phyloP scores from a whole-genome alignment of 1,140 invertebrate species.

The Drosophila lacteicornis region DNA sequence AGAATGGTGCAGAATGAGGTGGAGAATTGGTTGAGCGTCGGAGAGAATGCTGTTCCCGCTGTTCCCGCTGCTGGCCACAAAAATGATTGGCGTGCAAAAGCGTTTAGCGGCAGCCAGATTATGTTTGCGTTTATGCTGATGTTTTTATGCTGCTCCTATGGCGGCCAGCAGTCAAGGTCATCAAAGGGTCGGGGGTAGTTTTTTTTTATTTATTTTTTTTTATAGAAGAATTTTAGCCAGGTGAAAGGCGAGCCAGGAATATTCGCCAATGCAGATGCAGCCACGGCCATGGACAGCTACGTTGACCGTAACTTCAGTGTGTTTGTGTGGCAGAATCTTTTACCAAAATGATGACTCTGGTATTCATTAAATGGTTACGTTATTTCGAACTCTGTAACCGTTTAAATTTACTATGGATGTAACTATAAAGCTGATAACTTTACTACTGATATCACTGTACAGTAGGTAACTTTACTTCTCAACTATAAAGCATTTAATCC shows the following conservation, averaged over 20 bases:
- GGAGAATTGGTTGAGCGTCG: neutral
- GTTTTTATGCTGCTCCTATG: conserved; percentile 17
- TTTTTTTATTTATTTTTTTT: neutral
- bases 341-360: neutral
- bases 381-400: neutral
- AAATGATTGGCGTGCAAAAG: conserved; percentile 53
- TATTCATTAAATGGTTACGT: neutral
- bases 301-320: neutral
- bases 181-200: neutral
- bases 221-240: neutral
- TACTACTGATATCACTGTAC: no score
- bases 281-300: no score
- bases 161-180: conserved; percentile 27
- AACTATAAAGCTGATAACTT: no score
- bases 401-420: no score
- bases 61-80: conserved; percentile 10
- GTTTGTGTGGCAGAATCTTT: neutral
- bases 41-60: neutral
- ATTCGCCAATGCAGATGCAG: neutral
- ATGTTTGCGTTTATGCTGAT: conserved; percentile 41
- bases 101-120: conserved; percentile 51
- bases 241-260: neutral
- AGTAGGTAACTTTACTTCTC: neutral
- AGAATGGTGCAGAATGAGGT: neutral
- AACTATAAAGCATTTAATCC: no score